Base-by-base conservation (phyloP, 2,797 vertebrate species). In the Microtus agrestis region DNA sequence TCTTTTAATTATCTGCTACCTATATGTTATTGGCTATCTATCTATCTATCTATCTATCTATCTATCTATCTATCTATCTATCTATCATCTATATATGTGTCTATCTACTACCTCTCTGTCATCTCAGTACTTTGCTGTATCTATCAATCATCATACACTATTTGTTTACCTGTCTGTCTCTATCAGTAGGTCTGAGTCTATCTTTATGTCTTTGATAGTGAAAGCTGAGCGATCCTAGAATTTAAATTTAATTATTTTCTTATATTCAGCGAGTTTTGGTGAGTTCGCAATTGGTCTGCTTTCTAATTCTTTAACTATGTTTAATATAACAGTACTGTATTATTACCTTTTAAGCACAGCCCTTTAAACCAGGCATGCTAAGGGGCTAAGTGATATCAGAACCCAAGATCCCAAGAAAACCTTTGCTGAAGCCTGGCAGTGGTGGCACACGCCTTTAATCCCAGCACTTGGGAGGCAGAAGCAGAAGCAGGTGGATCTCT, bases 191-290 rank as follows among this genome's bases (percentile, higher is more conserved):
- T 34, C 80, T 31, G 65, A 95, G 19, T 11, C 21, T 34, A 56
- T 89, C 10, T 85, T 88, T 88, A 89, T 13, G 54, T 77, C 21
- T 54, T 40, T 43, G 29, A 10, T 46, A 95, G 43, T 61, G 34
- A 80, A 91, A 69, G 80, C 25, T 84, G 43, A 59, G 76, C 6
- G 65, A 81, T 79, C 76, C 94, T 81, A 93, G 61, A 90, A 81
- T 56, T 91, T 48, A 67, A 91, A 40, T 40, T 40, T 40, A 40
- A 40, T 86, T 67, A 9, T 76, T 37, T 91, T 79, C 31, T 94
- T 84, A 91, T 43, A 79, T 67, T 94, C 54, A 91, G 11, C 6
- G 59, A 91, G 51, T 43, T 91, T 80, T 76, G 90, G 27, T 69
- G n/a, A 94, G 15, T 85, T 94, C 92, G 29, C 9, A 46, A 43